Conservation (phyloP, 2,888 invertebrate genomes). For the Branchellion lobata region DNA sequence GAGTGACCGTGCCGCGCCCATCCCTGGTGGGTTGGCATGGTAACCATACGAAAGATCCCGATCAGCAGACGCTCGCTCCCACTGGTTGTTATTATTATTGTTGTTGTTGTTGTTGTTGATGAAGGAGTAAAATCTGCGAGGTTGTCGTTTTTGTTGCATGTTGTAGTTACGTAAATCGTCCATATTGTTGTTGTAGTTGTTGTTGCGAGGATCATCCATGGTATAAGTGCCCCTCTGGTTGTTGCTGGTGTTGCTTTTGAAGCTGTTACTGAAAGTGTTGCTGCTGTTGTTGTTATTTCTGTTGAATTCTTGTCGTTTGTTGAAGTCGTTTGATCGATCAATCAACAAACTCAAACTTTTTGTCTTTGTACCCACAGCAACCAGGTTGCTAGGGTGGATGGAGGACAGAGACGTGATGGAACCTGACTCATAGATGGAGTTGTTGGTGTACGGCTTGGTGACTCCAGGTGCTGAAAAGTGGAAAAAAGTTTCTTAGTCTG, state of each 20-base stretch:
- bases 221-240: conserved; percentile 52
- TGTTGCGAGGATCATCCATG: conserved; percentile 56
- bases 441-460: neutral
- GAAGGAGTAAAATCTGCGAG: conserved; percentile 16
- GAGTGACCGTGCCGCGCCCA: conserved; percentile 58
- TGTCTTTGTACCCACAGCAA: conserved; percentile 52
- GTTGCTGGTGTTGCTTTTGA: neutral
- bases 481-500: no score
- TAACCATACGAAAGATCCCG: conserved; percentile 64
- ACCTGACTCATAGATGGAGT: neutral
- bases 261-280: neutral
- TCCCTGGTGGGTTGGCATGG: conserved; percentile 53
- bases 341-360: conserved; percentile 47
- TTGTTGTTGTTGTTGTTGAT: conserved; percentile 36
- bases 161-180: no score
- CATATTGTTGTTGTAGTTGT: conserved; percentile 58
- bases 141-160: conserved; percentile 44
- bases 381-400: conserved; percentile 54
- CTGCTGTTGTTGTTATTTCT: neutral
- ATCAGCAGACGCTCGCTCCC: conserved; percentile 68
- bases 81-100: conserved; percentile 58
- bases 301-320: neutral
- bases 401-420: conserved; percentile 49
- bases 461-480: no score
- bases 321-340: conserved; percentile 42